phyloP scores from a whole-genome alignment of 2,797 vertebrate genomes.

The Oreochromis grahami region DNA sequence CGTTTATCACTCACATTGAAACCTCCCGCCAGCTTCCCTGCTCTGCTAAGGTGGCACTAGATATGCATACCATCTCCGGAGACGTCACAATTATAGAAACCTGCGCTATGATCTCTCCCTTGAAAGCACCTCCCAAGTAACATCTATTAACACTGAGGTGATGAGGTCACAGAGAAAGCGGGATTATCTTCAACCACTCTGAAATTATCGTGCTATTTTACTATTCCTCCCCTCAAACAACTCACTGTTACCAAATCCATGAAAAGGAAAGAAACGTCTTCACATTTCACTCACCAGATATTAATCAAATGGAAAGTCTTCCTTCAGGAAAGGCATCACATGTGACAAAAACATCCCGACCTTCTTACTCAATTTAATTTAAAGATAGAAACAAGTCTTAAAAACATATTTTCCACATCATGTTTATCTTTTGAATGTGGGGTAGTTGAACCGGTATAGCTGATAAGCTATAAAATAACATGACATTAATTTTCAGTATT shows the following conservation, averaged over 20 bases:
- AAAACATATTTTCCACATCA: background rate
- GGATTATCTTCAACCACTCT: conserved; percentile 40
- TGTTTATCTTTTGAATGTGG: background rate
- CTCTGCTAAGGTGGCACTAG: conserved; percentile 55
- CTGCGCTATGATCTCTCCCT: conserved; percentile 63
- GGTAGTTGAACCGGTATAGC: background rate
- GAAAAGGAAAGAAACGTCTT: background rate
- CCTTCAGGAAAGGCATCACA: background rate
- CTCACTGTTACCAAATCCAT: background rate
- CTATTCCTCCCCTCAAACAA: background rate
- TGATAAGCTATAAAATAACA: background rate
- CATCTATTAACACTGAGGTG: conserved; percentile 72
- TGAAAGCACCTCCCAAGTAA: conserved; percentile 68
- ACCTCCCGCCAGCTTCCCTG: conserved; percentile 36
- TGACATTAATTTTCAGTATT: background rate
- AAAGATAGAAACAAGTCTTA: background rate
- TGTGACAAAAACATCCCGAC: background rate
- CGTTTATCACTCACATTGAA: conserved; percentile 56
- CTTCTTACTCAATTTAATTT: background rate
- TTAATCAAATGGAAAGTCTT: background rate
- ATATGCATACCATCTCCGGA: conserved; percentile 62
- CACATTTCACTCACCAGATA: background rate
- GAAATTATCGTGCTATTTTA: background rate
- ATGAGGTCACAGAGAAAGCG: conserved; percentile 54
- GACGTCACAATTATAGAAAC: conserved; percentile 77